A percentile compares a stretch with the other conserved stretches of the same genome.
These are phyloP conservation scores for Argyrosomus japonicus DNA, from an alignment of 2,113 vertebrate species.

Conservation along the genomic window DNA sequence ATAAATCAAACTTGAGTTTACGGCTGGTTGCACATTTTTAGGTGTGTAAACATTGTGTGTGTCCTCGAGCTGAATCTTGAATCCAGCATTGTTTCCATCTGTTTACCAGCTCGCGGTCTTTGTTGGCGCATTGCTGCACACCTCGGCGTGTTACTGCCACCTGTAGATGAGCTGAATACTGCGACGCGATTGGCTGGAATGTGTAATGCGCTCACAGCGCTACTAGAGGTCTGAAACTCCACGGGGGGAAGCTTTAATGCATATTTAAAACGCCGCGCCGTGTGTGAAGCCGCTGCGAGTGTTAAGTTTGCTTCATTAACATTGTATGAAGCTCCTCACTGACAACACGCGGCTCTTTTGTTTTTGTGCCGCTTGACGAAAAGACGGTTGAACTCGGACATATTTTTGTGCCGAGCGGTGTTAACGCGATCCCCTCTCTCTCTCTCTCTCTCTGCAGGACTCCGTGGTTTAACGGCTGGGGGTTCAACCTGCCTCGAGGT, in stretches of 20 bases:
- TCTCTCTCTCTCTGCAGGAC: conserved; percentile 87
- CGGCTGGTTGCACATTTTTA: not conserved
- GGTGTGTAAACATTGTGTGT: too few relatives aligned
- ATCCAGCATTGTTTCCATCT: too few relatives aligned
- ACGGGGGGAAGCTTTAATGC: not conserved
- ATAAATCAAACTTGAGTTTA: not conserved
- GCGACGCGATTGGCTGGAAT: not conserved
- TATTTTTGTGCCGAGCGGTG: not conserved
- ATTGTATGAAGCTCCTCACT: not conserved
- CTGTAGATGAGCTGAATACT: not conserved
- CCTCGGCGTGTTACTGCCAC: not conserved
- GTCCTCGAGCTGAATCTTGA: too few relatives aligned
- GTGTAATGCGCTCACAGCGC: too few relatives aligned
- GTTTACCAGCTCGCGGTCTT: not conserved
- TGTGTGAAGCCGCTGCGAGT: not conserved
- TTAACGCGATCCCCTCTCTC: conserved; percentile 27
- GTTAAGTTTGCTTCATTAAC: not conserved
- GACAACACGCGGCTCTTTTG: not conserved
- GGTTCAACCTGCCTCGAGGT: conserved; percentile 97
- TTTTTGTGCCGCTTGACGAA: not conserved
- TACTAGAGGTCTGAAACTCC: too few relatives aligned
- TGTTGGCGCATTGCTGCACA: not conserved
- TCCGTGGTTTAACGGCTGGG: conserved; percentile 99
- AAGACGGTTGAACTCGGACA: not conserved
- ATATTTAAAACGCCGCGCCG: too few relatives aligned